Conservation (phyloP, 2,113 vertebrate species). For the Delphinapterus leucas region DNA sequence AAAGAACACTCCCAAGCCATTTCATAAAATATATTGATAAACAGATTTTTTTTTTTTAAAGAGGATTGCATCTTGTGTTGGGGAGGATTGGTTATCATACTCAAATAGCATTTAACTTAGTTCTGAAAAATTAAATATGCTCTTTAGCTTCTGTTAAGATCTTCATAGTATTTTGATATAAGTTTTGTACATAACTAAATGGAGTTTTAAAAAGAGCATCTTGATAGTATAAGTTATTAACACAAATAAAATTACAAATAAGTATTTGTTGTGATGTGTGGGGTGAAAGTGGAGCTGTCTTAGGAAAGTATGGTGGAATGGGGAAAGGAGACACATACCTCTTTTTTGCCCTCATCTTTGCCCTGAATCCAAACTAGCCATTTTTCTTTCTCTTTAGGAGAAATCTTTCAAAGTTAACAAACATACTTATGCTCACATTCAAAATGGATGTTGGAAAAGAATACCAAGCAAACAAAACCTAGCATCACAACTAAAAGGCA, state of each 20-base stretch:
- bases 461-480: neutral
- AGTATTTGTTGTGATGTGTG: neutral
- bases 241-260: neutral
- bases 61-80: neutral
- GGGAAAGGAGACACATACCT: neutral
- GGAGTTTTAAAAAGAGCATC: neutral
- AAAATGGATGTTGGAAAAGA: neutral
- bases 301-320: neutral
- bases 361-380: neutral
- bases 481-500: neutral
- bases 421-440: neutral
- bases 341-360: neutral
- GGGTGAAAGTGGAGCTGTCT: neutral
- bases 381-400: constrained; percentile 33
- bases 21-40: neutral
- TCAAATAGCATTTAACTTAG: neutral
- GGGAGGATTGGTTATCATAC: neutral
- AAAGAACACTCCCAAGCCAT: neutral
- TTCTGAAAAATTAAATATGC: neutral
- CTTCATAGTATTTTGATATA: neutral
- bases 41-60: neutral
- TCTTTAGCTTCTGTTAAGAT: neutral
- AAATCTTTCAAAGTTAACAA: constrained; percentile 1
- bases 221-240: neutral
- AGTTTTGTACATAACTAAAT: neutral